Base-by-base conservation (phyloP, 2,113 vertebrate species). In the Nibea albiflora region DNA sequence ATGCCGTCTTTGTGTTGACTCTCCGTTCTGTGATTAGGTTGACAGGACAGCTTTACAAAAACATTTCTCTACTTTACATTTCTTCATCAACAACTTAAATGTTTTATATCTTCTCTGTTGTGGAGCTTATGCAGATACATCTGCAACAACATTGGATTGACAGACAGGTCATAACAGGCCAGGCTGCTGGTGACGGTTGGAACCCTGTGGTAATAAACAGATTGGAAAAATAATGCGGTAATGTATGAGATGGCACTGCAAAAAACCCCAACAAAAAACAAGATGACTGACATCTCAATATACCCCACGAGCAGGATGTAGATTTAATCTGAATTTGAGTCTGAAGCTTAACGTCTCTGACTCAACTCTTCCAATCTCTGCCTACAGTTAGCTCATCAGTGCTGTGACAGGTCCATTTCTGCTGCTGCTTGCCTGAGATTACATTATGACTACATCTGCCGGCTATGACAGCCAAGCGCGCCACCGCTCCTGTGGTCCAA, bases 371-470 rank as follows among this genome's bases (percentile, higher is more conserved):
- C 35, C 20, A 58, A 58, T 78, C 62, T 76, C 3, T 19, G 17
- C 26, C 19, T 19, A 52, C 67, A 46, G 53, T 81, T 56, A 15
- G 44, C 65, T 73, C 61, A 63, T 67, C 72, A 67, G 53, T 16
- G 35, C 49, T 20, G 44, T 85, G 83, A 80, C 79, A 85, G 71
- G 47, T 19, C 46, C 67, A 47, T 73, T 80, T 73, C 72, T 66
- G 50, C 67, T 62, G 71, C 78, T 75, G 67, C 66, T 20, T 50
- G 52, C 49, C n/a, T 42, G 54, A 63, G 77, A 87, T 83, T 73
- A 58, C 83, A 83, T 85, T 85, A 73, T 83, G 56, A 60, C 68
- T 64, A 53, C 53, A 61, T 85, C 53, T 72, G 71, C 63, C 42
- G 22, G 14, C 44, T 31, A 26, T 58, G 35, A 76, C 76, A 80